phyloP scores from a whole-genome alignment of 2,113 vertebrate genomes.

The Tragelaphus scriptus region DNA sequence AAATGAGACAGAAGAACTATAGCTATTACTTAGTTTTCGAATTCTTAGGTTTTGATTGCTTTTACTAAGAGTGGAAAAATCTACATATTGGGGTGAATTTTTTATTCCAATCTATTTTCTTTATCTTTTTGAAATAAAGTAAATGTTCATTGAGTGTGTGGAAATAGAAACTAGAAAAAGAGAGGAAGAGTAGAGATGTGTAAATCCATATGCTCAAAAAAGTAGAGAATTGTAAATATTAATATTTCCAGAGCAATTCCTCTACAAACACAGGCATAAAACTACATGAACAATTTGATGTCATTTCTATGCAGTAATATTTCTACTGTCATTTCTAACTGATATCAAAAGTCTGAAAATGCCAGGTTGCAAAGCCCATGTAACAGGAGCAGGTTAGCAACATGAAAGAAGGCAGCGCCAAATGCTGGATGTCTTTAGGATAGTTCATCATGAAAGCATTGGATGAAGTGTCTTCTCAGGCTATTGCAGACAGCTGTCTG shows the following conservation, averaged over 20 bases:
- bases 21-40: background rate
- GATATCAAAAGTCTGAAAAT: background rate
- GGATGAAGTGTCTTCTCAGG: background rate
- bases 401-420: background rate
- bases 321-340: slow-evolving; percentile 1
- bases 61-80: background rate
- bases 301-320: background rate
- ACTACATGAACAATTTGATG: background rate
- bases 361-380: background rate
- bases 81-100: background rate
- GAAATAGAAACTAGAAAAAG: background rate
- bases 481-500: background rate
- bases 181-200: background rate
- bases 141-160: background rate
- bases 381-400: background rate
- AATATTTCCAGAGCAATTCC: background rate
- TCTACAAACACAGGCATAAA: background rate
- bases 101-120: background rate
- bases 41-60: background rate
- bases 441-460: background rate
- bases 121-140: background rate
- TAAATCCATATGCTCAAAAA: background rate
- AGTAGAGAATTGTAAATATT: background rate
- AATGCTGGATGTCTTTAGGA: background rate
- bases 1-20: background rate